Evolutionary conservation across 2,797 vertebrate species (phyloP).

Genomic region (Notoglanidium macrostoma): DNA sequence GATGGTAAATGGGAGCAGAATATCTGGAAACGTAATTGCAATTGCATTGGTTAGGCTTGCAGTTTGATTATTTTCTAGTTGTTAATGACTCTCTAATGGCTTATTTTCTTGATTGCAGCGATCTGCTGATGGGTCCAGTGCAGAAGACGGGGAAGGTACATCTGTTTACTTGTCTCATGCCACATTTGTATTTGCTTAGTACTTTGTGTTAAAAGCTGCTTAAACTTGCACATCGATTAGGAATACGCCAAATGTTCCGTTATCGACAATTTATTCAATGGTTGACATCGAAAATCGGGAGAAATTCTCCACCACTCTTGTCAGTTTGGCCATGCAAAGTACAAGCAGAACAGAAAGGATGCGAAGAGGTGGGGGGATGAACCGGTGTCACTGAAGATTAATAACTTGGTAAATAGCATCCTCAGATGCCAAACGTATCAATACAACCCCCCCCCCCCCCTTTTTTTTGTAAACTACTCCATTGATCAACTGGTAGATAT

Average conservation of each 20-base stretch:
- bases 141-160: constrained; percentile 94
- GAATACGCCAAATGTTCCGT: background rate
- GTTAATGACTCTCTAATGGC: background rate
- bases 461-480: background rate
- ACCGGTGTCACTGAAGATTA: background rate
- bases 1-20: background rate
- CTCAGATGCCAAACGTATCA: background rate
- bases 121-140: constrained; percentile 93
- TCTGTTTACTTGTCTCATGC: background rate
- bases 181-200: background rate
- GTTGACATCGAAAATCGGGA: background rate
- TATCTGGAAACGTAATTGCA: background rate
- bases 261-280: background rate
- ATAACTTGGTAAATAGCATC: background rate
- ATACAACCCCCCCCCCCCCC: background rate
- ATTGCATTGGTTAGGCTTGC: background rate
- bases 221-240: background rate
- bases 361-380: background rate
- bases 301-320: background rate
- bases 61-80: background rate
- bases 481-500: background rate
- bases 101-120: constrained; percentile 76
- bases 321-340: background rate
- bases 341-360: background rate
- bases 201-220: background rate